Evolutionary conservation across 2,113 vertebrate genomes (phyloP), one percentile per base, ranked within the genome.

Genomic region (Pleuronectes platessa): DNA sequence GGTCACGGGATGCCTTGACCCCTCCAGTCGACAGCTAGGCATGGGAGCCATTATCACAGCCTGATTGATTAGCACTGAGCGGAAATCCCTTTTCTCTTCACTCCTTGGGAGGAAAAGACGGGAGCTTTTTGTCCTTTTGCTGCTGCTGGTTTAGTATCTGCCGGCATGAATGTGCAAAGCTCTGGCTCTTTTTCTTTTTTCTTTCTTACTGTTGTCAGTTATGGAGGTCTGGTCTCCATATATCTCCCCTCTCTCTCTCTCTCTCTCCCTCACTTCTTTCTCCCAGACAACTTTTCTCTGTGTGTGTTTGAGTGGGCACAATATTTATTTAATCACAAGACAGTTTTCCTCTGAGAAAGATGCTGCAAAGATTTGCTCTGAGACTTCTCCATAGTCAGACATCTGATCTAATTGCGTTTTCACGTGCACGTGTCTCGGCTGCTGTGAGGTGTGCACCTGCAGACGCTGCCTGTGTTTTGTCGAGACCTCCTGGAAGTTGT

Each of bases 1-100:
- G 95, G 94, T 94, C 94, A 95, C 78, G 90, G 90, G 93, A 94
- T 90, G 91, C 86, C 92, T 84, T 95, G 95, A 95, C 95, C 95
- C 92, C 77, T 92, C 77, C 86, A 92, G 94, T 94, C 93, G 93
- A 92, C 93, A 92, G 91, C 92, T 86, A 93, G 85, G 93, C 92
- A 92, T 93, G 92, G 92, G 91, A 93, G 88, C 94, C 92, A 94
- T 95, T 95, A 95, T 95, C 92, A 91, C 81, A 78, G 89, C 77
- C 93, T 95, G 94, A 95, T 95, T 95, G 94, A 95, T 95, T 95
- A 94, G 93, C 92, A 90, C 67, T 89, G 83, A 94, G 92, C 91
- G 94, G 94, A 95, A 94, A 94, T 94, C 93, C 90, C 92, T 90
- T 92, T 90, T 92, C 86, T 90, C 86, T 88, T 86, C 79, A 62